Percentiles rank a stretch among this genome's conserved stretches.
Conservation (phyloP, 2,113 vertebrate genomes). For the Helogale parvula region DNA sequence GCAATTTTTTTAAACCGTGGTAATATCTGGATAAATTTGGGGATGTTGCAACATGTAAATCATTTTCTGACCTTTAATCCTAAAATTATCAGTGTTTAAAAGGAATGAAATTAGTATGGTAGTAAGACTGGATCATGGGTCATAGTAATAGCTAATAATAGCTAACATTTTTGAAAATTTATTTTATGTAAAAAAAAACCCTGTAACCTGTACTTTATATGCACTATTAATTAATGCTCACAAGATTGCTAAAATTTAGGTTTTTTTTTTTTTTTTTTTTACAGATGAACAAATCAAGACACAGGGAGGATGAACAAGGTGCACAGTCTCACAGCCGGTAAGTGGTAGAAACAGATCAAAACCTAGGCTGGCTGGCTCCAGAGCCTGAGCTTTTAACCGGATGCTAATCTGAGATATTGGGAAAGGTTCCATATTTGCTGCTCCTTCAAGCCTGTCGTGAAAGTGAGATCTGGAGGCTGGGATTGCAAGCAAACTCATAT, state of each 20-base stretch:
- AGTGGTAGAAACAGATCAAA: not conserved
- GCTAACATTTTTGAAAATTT: not conserved
- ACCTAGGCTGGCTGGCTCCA: not conserved
- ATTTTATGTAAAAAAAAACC: not conserved
- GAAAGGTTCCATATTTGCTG: not conserved
- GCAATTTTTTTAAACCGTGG: not conserved
- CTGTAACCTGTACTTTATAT: not conserved
- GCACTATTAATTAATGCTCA: not conserved
- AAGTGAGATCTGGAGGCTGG: not conserved
- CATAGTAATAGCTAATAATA: not conserved
- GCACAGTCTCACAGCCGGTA: not conserved
- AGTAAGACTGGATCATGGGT: not conserved
- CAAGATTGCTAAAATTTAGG: not conserved
- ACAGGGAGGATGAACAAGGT: not conserved
- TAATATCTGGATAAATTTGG: not conserved
- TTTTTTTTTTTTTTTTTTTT: not conserved
- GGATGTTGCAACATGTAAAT: not conserved
- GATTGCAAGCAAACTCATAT: not conserved
- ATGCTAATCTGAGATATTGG: not conserved
- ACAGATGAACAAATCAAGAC: not conserved
- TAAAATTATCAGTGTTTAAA: not conserved
- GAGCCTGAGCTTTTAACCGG: rapidly evolving
- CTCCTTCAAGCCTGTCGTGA: not conserved
- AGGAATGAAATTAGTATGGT: not conserved
- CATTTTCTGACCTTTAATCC: not conserved